These are phyloP conservation scores for Dromaius novaehollandiae DNA, from an alignment of 2,113 vertebrate genomes.

Conservation along the genomic window DNA sequence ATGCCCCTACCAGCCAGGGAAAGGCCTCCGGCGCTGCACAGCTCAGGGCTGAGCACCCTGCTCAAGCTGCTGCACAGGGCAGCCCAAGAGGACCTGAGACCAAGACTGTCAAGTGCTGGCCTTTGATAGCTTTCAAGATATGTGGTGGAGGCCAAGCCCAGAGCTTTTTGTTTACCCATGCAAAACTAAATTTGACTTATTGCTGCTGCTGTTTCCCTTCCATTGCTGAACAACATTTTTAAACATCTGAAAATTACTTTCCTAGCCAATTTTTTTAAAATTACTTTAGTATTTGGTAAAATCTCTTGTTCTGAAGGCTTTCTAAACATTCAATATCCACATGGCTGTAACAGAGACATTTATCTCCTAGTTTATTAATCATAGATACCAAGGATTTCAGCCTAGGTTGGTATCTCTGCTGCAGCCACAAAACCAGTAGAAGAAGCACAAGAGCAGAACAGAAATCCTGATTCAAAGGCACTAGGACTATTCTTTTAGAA, in stretches of 20 bases:
- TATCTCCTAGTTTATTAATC: not conserved
- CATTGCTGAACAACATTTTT: not conserved
- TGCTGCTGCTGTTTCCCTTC: not conserved
- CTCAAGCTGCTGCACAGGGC: not conserved
- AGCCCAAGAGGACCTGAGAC: not conserved
- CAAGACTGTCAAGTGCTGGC: not conserved
- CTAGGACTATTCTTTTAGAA: not conserved
- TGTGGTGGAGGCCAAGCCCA: not conserved
- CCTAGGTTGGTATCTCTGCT: not conserved
- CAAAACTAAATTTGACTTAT: not conserved
- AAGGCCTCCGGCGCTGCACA: rapidly evolving
- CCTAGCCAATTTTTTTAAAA: not conserved
- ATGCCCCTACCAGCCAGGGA: not conserved
- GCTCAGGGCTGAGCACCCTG: not conserved
- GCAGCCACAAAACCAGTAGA: not conserved
- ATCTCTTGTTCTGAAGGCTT: not conserved
- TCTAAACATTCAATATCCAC: not conserved
- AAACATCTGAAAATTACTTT: not conserved
- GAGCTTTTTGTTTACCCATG: not conserved
- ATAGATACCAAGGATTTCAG: not conserved
- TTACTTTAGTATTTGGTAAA: not conserved
- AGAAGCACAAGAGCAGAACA: not conserved
- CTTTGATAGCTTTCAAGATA: not conserved
- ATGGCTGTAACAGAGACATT: not conserved
- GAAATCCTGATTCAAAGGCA: not conserved